Percentiles rank a stretch among this genome's conserved stretches.
These are phyloP conservation scores for Watersipora subatra DNA, from an alignment of 1,140 invertebrate genomes.

Conservation along the genomic window DNA sequence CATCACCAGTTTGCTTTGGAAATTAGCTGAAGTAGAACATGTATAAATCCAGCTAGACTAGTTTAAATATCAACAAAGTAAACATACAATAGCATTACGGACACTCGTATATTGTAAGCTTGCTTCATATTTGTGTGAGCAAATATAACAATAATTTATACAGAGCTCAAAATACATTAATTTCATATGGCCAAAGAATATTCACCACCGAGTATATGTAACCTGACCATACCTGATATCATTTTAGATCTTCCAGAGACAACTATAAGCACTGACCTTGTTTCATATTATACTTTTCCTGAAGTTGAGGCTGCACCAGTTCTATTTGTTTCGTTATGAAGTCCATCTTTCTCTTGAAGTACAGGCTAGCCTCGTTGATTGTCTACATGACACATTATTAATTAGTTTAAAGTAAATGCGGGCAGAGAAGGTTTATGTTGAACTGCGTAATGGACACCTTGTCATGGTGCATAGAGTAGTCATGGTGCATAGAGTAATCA, in stretches of 20 bases:
- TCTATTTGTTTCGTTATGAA: slow-evolving; percentile 88
- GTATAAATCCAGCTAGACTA: too few relatives aligned
- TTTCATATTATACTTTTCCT: slow-evolving; percentile 71
- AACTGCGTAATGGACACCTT: too few relatives aligned
- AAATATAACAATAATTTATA: neutral
- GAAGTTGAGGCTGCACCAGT: slow-evolving; percentile 68
- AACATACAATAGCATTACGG: too few relatives aligned
- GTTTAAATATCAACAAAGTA: too few relatives aligned
- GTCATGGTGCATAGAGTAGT: too few relatives aligned
- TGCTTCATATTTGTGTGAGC: neutral
- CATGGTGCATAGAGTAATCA: too few relatives aligned
- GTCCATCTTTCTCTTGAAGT: slow-evolving; percentile 76
- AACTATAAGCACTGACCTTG: slow-evolving; percentile 47
- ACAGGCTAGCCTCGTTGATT: slow-evolving; percentile 66
- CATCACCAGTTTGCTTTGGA: too few relatives aligned
- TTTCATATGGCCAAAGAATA: neutral
- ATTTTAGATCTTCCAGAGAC: neutral
- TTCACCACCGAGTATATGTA: neutral
- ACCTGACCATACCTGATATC: too few relatives aligned
- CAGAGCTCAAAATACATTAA: neutral
- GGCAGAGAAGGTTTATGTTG: too few relatives aligned
- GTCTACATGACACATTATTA: too few relatives aligned
- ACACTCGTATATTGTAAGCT: slow-evolving; percentile 1
- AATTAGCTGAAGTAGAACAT: too few relatives aligned
- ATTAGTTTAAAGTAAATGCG: too few relatives aligned